phyloP scores from a whole-genome alignment of 2,113 vertebrate species.

The Pelmatolapia mariae region DNA sequence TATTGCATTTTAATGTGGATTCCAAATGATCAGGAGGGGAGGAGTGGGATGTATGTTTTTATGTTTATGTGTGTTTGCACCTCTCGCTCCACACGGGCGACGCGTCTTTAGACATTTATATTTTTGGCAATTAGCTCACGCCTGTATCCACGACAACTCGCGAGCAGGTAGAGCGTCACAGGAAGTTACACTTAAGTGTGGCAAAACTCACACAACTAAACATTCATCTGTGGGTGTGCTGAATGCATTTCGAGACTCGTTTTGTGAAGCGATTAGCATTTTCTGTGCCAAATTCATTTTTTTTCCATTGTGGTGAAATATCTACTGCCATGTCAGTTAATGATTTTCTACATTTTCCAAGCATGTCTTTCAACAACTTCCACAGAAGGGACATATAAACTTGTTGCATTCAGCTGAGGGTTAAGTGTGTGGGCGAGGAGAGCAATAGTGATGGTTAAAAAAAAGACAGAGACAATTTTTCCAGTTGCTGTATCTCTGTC shows the following conservation, averaged over 20 bases:
- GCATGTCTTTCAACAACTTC: background rate
- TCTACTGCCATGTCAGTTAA: background rate
- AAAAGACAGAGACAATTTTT: background rate
- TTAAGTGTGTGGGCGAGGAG: background rate
- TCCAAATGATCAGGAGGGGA: conserved; percentile 31
- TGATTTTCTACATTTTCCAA: conserved; percentile 1
- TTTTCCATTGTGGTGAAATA: background rate
- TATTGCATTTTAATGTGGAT: conserved; percentile 61
- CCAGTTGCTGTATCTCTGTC: background rate
- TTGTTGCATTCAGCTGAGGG: conserved; percentile 1
- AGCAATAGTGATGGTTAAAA: background rate
- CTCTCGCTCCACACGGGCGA: background rate
- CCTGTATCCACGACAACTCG: background rate
- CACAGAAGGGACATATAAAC: background rate
- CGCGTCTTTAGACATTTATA: background rate
- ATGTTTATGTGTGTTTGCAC: background rate
- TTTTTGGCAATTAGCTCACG: background rate
- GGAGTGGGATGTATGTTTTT: background rate
- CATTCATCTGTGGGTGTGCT: background rate
- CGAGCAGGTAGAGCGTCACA: background rate
- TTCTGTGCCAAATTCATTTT: background rate
- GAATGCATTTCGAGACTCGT: background rate
- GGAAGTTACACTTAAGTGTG: background rate
- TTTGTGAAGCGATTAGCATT: background rate
- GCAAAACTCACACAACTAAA: background rate